Percentiles rank a stretch among this genome's conserved stretches.
Conservation (phyloP, 35 echinoderm and acorn worm genomes). For the Antedon bifida region DNA sequence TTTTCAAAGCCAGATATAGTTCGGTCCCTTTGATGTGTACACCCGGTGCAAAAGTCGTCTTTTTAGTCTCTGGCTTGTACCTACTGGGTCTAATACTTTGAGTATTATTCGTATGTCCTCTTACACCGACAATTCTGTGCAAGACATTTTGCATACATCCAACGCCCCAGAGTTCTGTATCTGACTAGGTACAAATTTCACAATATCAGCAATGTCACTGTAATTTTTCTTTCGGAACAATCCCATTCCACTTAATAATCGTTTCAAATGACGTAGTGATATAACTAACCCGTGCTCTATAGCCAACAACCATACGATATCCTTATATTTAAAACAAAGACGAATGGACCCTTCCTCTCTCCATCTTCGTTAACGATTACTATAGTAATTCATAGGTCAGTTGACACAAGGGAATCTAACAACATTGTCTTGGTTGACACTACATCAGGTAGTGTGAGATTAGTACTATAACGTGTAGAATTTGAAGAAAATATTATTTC, state of each 20-base stretch:
- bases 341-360: background rate
- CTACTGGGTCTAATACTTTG: constrained; percentile 7
- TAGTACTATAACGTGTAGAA: background rate
- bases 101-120: constrained; percentile 14
- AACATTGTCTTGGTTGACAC: background rate
- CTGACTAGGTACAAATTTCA: constrained; percentile 7
- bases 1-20: background rate
- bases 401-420: too few species aligned
- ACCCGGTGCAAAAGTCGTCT: background rate
- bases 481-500: too few species aligned
- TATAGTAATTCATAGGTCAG: too few species aligned
- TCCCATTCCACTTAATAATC: background rate
- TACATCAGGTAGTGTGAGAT: background rate
- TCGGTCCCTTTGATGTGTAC: background rate
- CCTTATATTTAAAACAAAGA: constrained; percentile 7
- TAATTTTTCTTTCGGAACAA: constrained; percentile 17
- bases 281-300: background rate
- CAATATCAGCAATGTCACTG: constrained; percentile 14
- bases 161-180: constrained; percentile 5
- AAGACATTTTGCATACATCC: constrained; percentile 14
- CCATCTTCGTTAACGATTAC: background rate
- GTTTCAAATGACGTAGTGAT: constrained; percentile 16
- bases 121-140: background rate
- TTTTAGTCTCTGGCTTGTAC: background rate
- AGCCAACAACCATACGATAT: background rate